These are phyloP conservation scores for Drosophila sechellia DNA, from an alignment of 1,140 invertebrate species.

Conservation along the genomic window DNA sequence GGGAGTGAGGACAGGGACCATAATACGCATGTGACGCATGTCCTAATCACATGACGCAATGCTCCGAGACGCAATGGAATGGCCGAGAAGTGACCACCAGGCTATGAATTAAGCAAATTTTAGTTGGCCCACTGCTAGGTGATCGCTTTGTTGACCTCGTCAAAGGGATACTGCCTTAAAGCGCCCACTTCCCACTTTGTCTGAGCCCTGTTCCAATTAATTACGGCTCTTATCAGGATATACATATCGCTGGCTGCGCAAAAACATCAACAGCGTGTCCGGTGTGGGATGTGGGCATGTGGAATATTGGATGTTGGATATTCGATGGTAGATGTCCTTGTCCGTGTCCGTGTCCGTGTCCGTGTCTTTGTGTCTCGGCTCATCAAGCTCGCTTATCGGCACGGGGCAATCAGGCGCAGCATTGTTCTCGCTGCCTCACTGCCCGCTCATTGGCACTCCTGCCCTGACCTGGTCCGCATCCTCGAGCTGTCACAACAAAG, in stretches of 20 bases:
- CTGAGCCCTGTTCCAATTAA: conserved; percentile 54
- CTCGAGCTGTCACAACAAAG: conserved; percentile 21
- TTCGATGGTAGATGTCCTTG: conserved; percentile 39
- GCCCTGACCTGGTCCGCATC: not conserved
- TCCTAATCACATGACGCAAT: conserved; percentile 20
- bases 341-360: conserved; percentile 1
- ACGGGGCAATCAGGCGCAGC: conserved; percentile 63
- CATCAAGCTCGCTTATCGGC: conserved; percentile 59
- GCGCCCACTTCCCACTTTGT: not conserved
- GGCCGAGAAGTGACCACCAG: too few relatives aligned
- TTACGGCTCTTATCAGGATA: conserved; percentile 64
- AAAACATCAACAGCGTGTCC: conserved; percentile 22
- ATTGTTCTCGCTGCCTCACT: conserved; percentile 61
- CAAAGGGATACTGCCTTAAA: not conserved
- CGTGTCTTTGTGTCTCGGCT: conserved; percentile 43
- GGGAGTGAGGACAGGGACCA: not conserved
- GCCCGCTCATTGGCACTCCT: not conserved
- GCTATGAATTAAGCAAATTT: too few relatives aligned
- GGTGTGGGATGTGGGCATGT: conserved; percentile 4
- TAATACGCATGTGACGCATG: conserved; percentile 52
- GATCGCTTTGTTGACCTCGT: not conserved
- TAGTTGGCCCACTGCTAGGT: too few relatives aligned
- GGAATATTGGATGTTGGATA: not conserved
- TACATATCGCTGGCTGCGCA: conserved; percentile 55
- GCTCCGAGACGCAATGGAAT: not conserved